Conservation (phyloP, 2,888 invertebrate genomes). For the Shargacucullia verbasci region DNA sequence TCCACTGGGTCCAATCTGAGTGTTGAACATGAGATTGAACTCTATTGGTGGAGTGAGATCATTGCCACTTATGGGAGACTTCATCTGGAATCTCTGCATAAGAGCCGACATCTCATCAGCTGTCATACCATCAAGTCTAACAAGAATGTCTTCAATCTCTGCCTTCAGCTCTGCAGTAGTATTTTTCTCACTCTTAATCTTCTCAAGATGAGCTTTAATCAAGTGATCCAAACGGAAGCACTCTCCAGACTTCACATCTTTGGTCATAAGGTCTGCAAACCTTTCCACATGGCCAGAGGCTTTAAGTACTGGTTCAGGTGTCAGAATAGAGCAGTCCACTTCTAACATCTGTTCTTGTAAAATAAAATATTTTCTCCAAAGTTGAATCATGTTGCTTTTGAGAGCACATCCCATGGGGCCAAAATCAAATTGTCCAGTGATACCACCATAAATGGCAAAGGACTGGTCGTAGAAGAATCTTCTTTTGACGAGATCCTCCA, state of each 20-base stretch:
- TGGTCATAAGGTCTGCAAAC: conserved; percentile 99
- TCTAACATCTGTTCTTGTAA: conserved; percentile 99
- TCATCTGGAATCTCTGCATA: conserved; percentile 96
- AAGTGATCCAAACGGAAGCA: conserved; percentile 99
- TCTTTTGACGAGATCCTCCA: conserved; percentile 99
- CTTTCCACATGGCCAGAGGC: conserved; percentile 99
- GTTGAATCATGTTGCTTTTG: conserved; percentile 97
- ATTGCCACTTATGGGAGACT: conserved; percentile 98
- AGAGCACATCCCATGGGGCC: conserved; percentile 99
- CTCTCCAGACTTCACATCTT: conserved; percentile 98
- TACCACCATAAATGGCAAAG: conserved; percentile 99
- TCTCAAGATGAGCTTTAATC: conserved; percentile 98
- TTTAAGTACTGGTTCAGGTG: conserved; percentile 98
- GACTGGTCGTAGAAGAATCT: conserved; percentile 99
- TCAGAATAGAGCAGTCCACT: conserved; percentile 99
- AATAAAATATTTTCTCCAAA: conserved; percentile 98
- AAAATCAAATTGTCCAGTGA: conserved; percentile 98
- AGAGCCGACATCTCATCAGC: conserved; percentile 96
- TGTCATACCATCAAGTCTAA: conserved; percentile 97
- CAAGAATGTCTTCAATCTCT: conserved; percentile 94
- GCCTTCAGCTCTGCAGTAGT: conserved; percentile 91
- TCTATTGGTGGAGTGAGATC: conserved; percentile 98
- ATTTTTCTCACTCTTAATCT: conserved; percentile 95
- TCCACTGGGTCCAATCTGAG: conserved; percentile 99
- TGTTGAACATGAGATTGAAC: conserved; percentile 99